Conservation (phyloP, 2,797 vertebrate species). For the Sebastes vulpes region DNA sequence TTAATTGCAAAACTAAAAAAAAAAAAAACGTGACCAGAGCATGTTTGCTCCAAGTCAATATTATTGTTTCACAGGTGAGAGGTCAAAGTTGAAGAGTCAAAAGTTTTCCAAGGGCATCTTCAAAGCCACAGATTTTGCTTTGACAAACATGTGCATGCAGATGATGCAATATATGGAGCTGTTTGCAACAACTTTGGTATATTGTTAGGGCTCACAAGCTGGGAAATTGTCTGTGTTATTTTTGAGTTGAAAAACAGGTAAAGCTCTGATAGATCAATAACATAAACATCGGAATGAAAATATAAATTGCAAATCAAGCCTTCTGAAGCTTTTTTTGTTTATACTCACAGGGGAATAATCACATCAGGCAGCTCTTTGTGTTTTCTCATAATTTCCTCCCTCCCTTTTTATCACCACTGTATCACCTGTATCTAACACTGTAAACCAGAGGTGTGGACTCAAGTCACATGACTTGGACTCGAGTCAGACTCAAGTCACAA, state of each 20-base stretch:
- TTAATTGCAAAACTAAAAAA: slow-evolving; percentile 22
- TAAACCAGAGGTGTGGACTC: background rate
- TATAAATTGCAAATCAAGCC: background rate
- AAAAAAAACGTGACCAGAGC: slow-evolving; percentile 27
- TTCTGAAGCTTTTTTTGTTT: background rate
- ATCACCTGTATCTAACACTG: background rate
- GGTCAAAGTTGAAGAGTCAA: slow-evolving; percentile 47
- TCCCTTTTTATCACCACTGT: background rate
- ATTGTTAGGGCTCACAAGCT: background rate
- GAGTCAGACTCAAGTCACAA: too few species aligned
- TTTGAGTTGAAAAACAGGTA: background rate
- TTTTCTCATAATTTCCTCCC: background rate
- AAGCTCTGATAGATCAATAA: background rate
- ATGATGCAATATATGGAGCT: background rate
- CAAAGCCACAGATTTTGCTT: slow-evolving; percentile 22
- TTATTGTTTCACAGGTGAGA: slow-evolving; percentile 59
- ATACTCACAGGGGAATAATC: background rate
- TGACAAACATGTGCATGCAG: slow-evolving; percentile 10
- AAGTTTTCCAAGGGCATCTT: slow-evolving; percentile 18
- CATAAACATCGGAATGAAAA: background rate
- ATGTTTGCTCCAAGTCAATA: slow-evolving; percentile 76
- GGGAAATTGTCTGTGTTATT: background rate
- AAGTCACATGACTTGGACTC: too few species aligned
- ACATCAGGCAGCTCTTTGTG: background rate
- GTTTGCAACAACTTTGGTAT: background rate